Conservation (phyloP, 2,113 vertebrate genomes). For the Alligator sinensis region DNA sequence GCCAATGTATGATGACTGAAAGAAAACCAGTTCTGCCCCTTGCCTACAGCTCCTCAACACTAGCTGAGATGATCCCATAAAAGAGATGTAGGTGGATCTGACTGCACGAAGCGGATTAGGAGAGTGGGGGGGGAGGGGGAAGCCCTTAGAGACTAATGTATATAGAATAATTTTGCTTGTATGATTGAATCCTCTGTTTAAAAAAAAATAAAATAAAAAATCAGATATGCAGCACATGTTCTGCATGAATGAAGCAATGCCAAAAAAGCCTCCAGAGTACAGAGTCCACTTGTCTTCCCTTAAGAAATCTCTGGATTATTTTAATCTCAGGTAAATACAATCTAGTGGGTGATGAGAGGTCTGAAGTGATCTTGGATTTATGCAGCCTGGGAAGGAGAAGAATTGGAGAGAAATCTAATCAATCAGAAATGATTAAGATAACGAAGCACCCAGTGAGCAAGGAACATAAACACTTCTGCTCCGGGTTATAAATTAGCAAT, state of each 20-base stretch:
- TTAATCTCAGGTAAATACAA: neutral
- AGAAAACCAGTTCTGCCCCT: neutral
- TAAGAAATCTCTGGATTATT: neutral
- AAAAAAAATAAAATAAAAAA: no score
- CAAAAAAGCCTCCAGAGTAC: slow-evolving; percentile 11
- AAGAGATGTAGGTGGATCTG: neutral
- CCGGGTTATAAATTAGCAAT: neutral
- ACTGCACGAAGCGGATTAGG: neutral
- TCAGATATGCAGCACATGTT: neutral
- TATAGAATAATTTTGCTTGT: neutral
- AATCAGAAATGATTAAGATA: neutral
- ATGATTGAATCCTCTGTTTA: neutral
- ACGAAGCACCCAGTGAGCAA: no score
- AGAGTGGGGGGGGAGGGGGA: neutral
- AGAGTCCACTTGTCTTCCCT: neutral
- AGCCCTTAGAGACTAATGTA: neutral
- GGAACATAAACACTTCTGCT: no score
- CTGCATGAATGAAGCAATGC: neutral
- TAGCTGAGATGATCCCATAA: neutral
- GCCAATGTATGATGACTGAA: slow-evolving; percentile 22
- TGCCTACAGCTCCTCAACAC: neutral
- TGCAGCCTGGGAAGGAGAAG: neutral
- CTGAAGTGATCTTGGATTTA: neutral
- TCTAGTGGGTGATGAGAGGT: neutral
- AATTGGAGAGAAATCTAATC: neutral